Conservation (phyloP, 2,113 vertebrate genomes). For the Microcebus tavaratra region DNA sequence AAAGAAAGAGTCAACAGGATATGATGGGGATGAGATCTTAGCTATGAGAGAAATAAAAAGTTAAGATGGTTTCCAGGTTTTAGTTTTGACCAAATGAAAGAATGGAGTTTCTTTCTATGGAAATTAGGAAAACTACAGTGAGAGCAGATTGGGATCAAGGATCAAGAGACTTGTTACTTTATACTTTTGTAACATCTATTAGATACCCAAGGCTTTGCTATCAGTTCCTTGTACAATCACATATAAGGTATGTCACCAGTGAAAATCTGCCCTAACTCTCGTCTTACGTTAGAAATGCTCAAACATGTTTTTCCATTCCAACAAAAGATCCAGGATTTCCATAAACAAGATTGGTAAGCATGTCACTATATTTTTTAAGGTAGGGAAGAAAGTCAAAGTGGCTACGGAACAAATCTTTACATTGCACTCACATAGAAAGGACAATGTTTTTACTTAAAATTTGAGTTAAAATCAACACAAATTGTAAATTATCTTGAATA, state of each 20-base stretch:
- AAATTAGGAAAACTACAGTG: background rate
- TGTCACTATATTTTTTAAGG: background rate
- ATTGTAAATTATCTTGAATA: background rate
- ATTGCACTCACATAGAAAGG: background rate
- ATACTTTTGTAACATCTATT: background rate
- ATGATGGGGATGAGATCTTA: background rate
- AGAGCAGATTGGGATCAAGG: background rate
- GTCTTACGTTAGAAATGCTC: background rate
- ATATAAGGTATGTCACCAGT: background rate
- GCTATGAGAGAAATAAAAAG: background rate
- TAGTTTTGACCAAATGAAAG: background rate
- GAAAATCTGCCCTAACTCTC: background rate
- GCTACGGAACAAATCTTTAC: background rate
- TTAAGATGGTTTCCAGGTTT: background rate
- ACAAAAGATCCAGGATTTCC: background rate
- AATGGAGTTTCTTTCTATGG: background rate
- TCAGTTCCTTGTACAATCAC: background rate
- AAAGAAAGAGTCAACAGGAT: background rate
- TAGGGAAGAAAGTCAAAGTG: background rate
- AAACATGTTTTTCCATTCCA: background rate
- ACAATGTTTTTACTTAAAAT: background rate
- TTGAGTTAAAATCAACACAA: background rate
- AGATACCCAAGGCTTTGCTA: background rate
- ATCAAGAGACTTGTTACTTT: background rate
- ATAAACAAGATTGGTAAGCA: background rate